Percentiles rank a stretch among this genome's conserved stretches.
phyloP scores from a whole-genome alignment of 2,888 invertebrate species.

The Aelia acuminata region DNA sequence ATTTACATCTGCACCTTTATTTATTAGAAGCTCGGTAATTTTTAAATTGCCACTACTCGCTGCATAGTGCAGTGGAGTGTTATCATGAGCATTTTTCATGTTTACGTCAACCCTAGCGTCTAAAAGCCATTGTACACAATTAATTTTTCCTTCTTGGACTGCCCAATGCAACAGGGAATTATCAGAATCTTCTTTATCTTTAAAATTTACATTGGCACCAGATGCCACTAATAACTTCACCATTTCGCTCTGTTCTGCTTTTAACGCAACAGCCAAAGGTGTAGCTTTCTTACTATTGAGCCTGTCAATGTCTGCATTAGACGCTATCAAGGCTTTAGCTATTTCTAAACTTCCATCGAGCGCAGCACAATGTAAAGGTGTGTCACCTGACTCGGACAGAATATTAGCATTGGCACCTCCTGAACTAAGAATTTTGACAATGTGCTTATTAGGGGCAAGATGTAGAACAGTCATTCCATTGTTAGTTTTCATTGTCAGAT shows the following conservation, averaged over 20 bases:
- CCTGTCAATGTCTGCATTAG: neutral
- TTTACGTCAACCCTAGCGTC: neutral
- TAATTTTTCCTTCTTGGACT: neutral
- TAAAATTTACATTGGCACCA: conserved; percentile 42
- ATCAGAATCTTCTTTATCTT: conserved; percentile 19
- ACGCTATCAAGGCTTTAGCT: conserved; percentile 7
- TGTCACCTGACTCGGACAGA: neutral
- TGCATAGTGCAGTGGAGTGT: conserved; percentile 17
- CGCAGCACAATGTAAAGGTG: conserved; percentile 18
- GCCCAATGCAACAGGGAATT: conserved; percentile 30
- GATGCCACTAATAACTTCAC: neutral
- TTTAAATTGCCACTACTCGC: neutral
- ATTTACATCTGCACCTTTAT: conserved; percentile 19
- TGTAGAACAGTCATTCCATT: conserved; percentile 12
- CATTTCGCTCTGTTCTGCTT: conserved; percentile 1
- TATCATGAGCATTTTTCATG: neutral
- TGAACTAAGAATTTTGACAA: neutral
- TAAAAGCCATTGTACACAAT: neutral
- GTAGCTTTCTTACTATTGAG: conserved; percentile 29
- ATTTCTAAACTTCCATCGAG: neutral
- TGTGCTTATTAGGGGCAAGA: conserved; percentile 8
- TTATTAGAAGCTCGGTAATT: neutral
- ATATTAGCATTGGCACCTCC: conserved; percentile 11
- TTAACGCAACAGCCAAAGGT: conserved; percentile 25
- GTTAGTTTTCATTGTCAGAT: neutral